Evolutionary conservation across 2,113 vertebrate species (phyloP), one percentile per base, ranked within the genome.

Genomic region (Calidris pugnax): DNA sequence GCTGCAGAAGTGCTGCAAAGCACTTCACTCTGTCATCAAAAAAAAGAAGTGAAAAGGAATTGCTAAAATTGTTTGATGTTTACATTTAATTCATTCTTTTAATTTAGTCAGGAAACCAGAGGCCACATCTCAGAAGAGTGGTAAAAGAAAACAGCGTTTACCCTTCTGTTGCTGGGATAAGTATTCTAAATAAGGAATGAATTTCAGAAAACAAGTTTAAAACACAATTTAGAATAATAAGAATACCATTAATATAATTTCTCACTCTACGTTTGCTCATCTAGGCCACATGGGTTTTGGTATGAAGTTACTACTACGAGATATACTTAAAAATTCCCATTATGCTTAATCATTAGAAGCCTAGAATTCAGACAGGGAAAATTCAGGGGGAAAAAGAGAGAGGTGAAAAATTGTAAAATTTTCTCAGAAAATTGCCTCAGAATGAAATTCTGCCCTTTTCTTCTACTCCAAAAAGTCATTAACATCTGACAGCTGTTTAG

Each of bases 401-500:
- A 60, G 39, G 56, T 39, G 83, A 72, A 89, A 97, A 95, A 80
- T 85, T 47, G 81, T 21, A 91, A 95, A 87, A 91, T 66, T 94
- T 95, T 79, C 85, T 84, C 77, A 59, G 53, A 97, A 94, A 96
- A 97, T 92, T 95, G 86, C 89, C 84, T 95, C 71, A 77, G 81
- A 97, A 97, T 87, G n/a, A 94, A 96, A 94, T 95, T 97, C 87
- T 95, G 94, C 71, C 95, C 96, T 96, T 97, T 96, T 95, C 95
- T 95, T 97, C 59, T 66, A 85, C 87, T 95, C 81, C 78, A 92
- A 93, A 95, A 96, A 97, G 96, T 97, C 96, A 97, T 97, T 97
- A 95, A 96, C 97, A 97, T 97, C 97, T 97, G 97, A 97, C 97
- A 97, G 97, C 96, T 97, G 97, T 97, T 97, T 97, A 93, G 96